Evolutionary conservation across 2,797 vertebrate genomes (phyloP).

Genomic region (Phataginus tricuspis): DNA sequence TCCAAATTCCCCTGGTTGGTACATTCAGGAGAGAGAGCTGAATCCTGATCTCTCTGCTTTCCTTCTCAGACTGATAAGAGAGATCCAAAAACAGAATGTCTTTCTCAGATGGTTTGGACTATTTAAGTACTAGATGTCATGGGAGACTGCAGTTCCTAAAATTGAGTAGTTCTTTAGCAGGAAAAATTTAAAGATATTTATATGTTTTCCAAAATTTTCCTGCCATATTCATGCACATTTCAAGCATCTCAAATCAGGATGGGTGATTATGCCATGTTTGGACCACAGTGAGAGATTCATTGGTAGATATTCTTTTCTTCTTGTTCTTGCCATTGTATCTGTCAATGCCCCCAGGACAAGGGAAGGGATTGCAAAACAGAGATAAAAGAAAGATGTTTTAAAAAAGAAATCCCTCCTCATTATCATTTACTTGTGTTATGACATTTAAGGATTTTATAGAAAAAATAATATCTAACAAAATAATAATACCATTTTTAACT

Average conservation of each 20-base stretch:
- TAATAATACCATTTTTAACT: neutral
- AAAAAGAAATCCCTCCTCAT: neutral
- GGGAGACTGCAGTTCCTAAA: neutral
- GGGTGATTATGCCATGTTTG: neutral
- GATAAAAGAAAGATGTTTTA: neutral
- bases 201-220: neutral
- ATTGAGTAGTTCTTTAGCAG: neutral
- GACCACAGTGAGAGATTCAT: neutral
- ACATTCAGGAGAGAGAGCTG: neutral
- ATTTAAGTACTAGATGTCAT: neutral
- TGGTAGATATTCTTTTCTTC: neutral
- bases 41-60: neutral
- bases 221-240: neutral
- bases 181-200: neutral
- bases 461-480: neutral
- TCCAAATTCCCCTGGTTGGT: neutral
- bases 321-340: neutral
- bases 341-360: neutral
- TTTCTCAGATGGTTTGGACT: neutral
- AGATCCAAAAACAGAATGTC: neutral
- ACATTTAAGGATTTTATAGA: neutral
- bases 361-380: neutral
- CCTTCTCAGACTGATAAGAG: neutral
- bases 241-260: neutral
- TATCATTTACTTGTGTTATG: neutral